Evolutionary conservation across 2,797 vertebrate species (phyloP).

Genomic region (Rhinoraja longicauda): DNA sequence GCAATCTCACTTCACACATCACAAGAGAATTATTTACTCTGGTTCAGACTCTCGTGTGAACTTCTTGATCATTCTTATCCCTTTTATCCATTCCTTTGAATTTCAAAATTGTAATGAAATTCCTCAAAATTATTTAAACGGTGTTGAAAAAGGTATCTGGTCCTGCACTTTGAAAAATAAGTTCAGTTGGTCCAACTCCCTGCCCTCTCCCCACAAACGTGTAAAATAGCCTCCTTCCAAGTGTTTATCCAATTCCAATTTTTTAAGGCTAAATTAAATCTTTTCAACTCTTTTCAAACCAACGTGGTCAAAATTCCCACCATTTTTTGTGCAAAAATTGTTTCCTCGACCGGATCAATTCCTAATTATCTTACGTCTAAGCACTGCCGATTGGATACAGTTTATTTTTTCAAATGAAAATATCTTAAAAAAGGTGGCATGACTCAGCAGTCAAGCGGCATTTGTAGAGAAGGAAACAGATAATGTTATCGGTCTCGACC

Average conservation of each 20-base stretch:
- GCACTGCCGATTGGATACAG: neutral
- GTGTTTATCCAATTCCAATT: neutral
- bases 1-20: neutral
- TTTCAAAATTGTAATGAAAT: neutral
- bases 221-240: neutral
- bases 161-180: no score
- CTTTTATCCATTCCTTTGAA: neutral
- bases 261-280: neutral
- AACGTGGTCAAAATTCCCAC: neutral
- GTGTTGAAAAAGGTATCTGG: neutral
- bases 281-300: neutral
- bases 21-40: neutral
- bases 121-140: neutral
- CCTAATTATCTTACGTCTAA: no score
- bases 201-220: neutral
- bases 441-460: no score
- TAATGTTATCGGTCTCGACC: no score
- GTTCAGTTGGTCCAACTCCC: neutral
- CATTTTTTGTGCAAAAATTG: neutral
- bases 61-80: neutral
- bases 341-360: neutral
- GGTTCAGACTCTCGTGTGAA: neutral
- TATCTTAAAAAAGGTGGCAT: no score
- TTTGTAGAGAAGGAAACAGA: no score
- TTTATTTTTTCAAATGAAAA: no score